Evolutionary conservation across 1,140 invertebrate genomes (phyloP), one percentile per base, ranked within the genome.

Genomic region (Belonocnema kinseyi): DNA sequence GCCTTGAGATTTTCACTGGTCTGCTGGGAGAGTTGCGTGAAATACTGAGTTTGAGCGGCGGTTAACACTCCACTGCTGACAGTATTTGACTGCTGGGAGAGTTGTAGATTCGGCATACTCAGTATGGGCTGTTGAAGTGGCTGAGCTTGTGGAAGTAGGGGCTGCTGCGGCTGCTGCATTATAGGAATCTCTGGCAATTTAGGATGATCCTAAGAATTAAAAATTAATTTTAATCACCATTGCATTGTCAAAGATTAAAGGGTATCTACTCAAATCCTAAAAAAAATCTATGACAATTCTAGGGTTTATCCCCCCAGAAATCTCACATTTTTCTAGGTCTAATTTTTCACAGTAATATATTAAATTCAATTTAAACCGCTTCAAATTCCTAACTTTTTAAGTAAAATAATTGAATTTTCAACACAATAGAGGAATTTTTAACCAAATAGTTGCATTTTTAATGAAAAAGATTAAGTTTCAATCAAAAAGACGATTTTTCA

Each of bases 41-140:
- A 92, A 86, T 95, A 96, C 89, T 96, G 94, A 61, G 94, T 93
- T 87, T 95, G 95, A 61, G 94, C 95, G 50, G 94, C 93, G 53
- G 93, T 95, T 82, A 95, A 84, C 17, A 88, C 86, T n/a, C 87
- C 87, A 17, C 87, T 86, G 50, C 83, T 88, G 7, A 91, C 85
- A 56, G 88, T 86, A 75, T 85, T 88, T 2, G 90, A 85, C 76
- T 89, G 90, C 61, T 90, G 88, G 78, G 92, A 86, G 79, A 89
- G 61, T n/a, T 89, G 89, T 75, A 94, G 82, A 83, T 92, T 82
- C 33, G 88, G 85, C 77, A 91, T 87, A 50, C 74, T 83, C 16
- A 87, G 51, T n/a, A 86, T 77, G 17, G 87, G 72, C 70, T 83
- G 86, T 74, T 88, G 83, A 87, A 40, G 71, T 77, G 90, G 86